Base-by-base conservation (phyloP, 1,140 invertebrate genomes). In the Monomorium pharaonis region DNA sequence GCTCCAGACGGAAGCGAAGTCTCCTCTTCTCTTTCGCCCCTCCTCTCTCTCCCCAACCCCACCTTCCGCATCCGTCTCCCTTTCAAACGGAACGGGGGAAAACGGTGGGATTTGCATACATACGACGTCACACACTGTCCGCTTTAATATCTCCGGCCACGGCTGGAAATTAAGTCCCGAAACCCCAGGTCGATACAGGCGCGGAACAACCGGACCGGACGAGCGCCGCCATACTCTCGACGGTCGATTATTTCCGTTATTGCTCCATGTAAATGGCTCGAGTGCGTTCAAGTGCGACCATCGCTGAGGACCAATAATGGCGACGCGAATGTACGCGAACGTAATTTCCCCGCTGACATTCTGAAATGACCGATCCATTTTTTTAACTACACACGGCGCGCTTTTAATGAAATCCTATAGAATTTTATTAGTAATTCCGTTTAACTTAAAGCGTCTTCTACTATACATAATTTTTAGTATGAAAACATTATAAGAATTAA, bases 41-140 rank as follows among this genome's bases (percentile, higher is more conserved):
- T 12, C 42, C 49, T 37, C 51, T 56, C 9, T 44, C 60, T 27
- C 16, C 42, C 51, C 44, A 37, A 33, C 18, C 33, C 33, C 69
- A 47, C 33, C 77, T 30, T 30, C 56, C 60, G 62, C 78, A 80
- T 87, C 75, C 78, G 74, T 85, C 60, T 49, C 74, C 58, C 67
- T 78, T 78, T 63, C 44, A 65, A 77, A 84, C 42, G 56, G 75
- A 86, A 67, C 76, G 87, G 86, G 87, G 80, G 88, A 70, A 88
- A 86, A 90, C 90, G 85, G 87, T 77, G 85, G 91, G 91, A 94
- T 94, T 94, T 94, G 93, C 94, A 94, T 94, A 94, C 93, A 94
- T 94, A 94, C 94, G 92, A 94, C 92, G 92, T 94, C 93, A 93
- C 92, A 94, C 91, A 86, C 91, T 87, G 88, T 89, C 88, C 89